Evolutionary conservation across 2,113 vertebrate genomes (phyloP), one percentile per base, ranked within the genome.

Genomic region (Psophia crepitans): DNA sequence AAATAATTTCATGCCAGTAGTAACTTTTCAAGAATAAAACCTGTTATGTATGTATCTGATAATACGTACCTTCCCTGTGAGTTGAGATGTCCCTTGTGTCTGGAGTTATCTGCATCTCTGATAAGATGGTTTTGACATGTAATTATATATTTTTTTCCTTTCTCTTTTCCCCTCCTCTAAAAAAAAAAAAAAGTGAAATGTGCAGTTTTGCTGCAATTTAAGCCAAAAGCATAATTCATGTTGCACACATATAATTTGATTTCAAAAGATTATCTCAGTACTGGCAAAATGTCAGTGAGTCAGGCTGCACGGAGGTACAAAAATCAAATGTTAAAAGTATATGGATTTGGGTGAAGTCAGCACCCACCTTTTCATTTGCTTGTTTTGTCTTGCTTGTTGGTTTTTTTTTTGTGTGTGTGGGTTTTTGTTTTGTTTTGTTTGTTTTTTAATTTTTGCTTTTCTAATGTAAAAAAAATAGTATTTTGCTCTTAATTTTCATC

Each of bases 71-170:
- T 20, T 70, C 56, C 49, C 35, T 32, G 27, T 43, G 61, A 92
- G 37, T 56, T 87, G 46, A 71, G 77, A 48, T 63, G n/a, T 78
- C 11, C 18, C 69, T 84, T 1, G 2, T 56, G 35, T 77, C 71
- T 85, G 61, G n/a, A 79, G 44, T 88, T 96, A 86, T 85, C 89
- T 74, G 23, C n/a, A 90, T 93, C 57, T 70, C 77, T 79, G 82
- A 87, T 87, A 87, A 94, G 85, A 92, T 86, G 71, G 11, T 54
- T 94, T 94, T 95, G 89, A 96, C 79, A 48, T 22, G 33, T 78
- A 75, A 89, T 96, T 83, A 21, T 27, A 7, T 24, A 2, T 53
- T 44, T 85, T 73, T 89, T 53, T 14, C 10, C 10, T 68, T 84
- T 64, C 14, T 54, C 26, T 49, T 26, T 16, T 63, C 5, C 12